Evolutionary conservation across 30 jellyfish, hydroid and myxozoan species (phyloP).

Genomic region (Nemopilema nomurai): DNA sequence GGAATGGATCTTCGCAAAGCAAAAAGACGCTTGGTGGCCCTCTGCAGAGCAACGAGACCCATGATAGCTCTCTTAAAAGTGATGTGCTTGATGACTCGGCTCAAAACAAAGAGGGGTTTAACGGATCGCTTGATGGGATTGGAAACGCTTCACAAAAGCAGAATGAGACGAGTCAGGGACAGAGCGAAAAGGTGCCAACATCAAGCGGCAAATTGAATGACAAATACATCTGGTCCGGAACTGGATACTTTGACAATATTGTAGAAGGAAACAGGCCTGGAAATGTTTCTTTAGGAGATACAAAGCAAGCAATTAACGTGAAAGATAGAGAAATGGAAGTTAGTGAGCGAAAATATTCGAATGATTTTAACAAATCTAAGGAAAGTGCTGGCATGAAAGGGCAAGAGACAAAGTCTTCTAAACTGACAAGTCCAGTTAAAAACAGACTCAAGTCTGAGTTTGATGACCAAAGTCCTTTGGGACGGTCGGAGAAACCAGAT

Average conservation of each 20-base stretch:
- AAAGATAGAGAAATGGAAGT: neutral
- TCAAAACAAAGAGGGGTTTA: neutral
- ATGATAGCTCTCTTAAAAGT: too few species aligned
- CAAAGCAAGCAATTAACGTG: neutral
- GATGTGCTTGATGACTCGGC: too few species aligned
- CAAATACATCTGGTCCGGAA: neutral
- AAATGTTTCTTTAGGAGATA: neutral
- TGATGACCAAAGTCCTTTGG: neutral
- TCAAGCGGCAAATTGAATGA: neutral
- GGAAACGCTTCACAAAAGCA: neutral
- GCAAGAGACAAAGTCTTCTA: neutral
- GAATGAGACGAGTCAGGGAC: neutral
- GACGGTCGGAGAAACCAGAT: neutral
- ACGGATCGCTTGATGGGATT: neutral
- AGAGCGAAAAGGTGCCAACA: neutral
- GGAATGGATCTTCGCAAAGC: too few species aligned
- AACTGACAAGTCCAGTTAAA: neutral
- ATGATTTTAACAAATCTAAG: neutral
- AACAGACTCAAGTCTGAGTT: neutral
- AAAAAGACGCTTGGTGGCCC: too few species aligned
- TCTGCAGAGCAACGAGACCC: too few species aligned
- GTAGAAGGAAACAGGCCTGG: neutral
- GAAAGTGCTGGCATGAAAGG: neutral
- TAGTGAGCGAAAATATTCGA: neutral
- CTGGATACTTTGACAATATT: neutral